Percentiles rank a stretch among this genome's conserved stretches.
These are phyloP conservation scores for Alauda arvensis DNA, from an alignment of 2,797 vertebrate species.

Conservation along the genomic window DNA sequence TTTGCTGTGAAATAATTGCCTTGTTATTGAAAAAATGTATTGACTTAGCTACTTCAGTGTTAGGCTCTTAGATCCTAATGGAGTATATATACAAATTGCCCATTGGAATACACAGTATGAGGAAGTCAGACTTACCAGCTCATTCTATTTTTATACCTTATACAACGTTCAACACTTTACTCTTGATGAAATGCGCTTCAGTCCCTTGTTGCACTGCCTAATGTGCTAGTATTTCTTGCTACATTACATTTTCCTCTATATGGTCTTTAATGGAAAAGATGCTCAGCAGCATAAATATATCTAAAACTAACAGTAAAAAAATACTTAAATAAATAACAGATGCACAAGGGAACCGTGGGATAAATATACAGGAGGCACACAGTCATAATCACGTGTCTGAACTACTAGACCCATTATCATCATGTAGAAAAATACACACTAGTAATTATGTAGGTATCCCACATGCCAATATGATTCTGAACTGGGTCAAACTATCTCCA, in stretches of 20 bases:
- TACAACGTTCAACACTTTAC: not conserved
- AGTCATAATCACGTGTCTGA: conserved; percentile 17
- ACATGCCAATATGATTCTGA: not conserved
- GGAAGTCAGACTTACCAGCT: conserved; percentile 13
- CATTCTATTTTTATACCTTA: conserved; percentile 41
- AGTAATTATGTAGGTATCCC: conserved; percentile 1
- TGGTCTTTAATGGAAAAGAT: conserved; percentile 42
- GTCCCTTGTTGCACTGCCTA: conserved; percentile 43
- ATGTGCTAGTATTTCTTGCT: conserved; percentile 52
- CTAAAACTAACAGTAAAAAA: conserved; percentile 39
- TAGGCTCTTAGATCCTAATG: not conserved
- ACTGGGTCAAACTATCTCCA: not conserved
- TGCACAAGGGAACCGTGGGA: conserved; percentile 9
- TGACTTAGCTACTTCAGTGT: conserved; percentile 3
- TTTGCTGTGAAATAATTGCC: conserved; percentile 33
- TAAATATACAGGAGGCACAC: conserved; percentile 17
- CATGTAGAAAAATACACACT: not conserved
- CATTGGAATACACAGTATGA: conserved; percentile 13
- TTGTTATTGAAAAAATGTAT: conserved; percentile 37
- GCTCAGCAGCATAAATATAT: conserved; percentile 25
- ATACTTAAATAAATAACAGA: conserved; percentile 34
- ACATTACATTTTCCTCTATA: conserved; percentile 50
- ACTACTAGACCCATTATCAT: not conserved
- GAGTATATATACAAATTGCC: conserved; percentile 37
- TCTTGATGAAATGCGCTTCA: conserved; percentile 44